A percentile compares a stretch with the other conserved stretches of the same genome.
Evolutionary conservation across 2,113 vertebrate genomes (phyloP).

Genomic region (Coturnix japonica): DNA sequence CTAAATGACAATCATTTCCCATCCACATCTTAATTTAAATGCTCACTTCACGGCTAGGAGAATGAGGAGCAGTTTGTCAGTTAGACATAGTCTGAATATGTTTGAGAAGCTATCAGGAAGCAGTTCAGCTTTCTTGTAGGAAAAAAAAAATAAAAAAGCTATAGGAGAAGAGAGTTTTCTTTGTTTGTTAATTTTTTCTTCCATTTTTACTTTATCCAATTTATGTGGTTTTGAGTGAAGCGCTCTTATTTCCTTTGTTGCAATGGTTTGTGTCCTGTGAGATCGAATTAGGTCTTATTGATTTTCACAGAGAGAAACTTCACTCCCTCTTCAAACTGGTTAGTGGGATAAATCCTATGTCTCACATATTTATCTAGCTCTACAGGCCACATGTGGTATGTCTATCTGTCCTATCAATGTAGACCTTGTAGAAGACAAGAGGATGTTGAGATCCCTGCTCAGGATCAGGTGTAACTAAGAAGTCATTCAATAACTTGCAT

Average conservation of each 20-base stretch:
- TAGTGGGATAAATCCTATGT: not conserved
- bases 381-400: not conserved
- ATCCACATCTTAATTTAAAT: not conserved
- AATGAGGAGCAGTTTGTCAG: not conserved
- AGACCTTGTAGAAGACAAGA: not conserved
- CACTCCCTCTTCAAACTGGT: not conserved
- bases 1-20: not conserved
- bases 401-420: not conserved
- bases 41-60: not conserved
- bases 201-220: not conserved
- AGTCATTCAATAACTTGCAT: not conserved
- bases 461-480: not conserved
- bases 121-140: not conserved
- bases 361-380: not conserved
- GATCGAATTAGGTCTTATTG: not conserved
- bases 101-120: not conserved
- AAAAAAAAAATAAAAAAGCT: not conserved
- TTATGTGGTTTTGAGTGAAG: not conserved
- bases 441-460: not conserved
- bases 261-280: not conserved
- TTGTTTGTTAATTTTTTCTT: not conserved
- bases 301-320: not conserved
- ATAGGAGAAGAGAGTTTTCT: not conserved
- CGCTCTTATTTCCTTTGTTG: not conserved
- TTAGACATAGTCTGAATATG: not conserved